A percentile compares a stretch with the other conserved stretches of the same genome.
phyloP scores from a whole-genome alignment of 1,140 invertebrate species.

The Megathymus violae region DNA sequence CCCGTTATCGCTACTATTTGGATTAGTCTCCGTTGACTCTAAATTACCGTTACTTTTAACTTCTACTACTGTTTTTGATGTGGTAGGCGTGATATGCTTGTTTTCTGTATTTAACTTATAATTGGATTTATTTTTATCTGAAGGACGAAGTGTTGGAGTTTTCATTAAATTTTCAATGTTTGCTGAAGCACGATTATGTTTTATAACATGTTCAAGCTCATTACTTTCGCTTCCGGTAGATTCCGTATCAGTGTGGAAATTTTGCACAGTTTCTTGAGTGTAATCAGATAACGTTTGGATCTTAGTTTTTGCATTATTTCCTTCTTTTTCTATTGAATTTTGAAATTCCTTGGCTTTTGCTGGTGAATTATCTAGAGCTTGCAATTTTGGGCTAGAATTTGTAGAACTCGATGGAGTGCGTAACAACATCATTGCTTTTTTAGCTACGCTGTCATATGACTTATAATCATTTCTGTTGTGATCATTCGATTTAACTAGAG shows the following conservation, averaged over 20 bases:
- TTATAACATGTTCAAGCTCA: conserved; percentile 46
- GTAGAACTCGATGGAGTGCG: conserved; percentile 67
- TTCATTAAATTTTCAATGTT: conserved; percentile 61
- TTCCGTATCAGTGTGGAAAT: conserved; percentile 36
- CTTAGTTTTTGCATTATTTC: conserved; percentile 27
- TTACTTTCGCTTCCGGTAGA: conserved; percentile 36
- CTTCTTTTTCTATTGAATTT: conserved; percentile 3
- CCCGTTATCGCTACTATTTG: conserved; percentile 55
- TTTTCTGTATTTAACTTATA: conserved; percentile 15
- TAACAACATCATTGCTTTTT: conserved; percentile 57
- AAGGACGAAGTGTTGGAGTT: conserved; percentile 61
- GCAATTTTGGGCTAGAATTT: conserved; percentile 48
- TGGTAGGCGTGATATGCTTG: background rate
- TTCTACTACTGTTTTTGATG: conserved; percentile 18
- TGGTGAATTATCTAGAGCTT: conserved; percentile 11
- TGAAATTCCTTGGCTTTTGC: conserved; percentile 1
- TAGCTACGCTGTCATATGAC: conserved; percentile 52
- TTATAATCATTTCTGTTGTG: conserved; percentile 48
- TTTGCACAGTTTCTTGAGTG: conserved; percentile 16
- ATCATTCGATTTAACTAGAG: conserved; percentile 79
- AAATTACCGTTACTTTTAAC: conserved; percentile 22
- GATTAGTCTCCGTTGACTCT: conserved; percentile 30
- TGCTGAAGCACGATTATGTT: conserved; percentile 41
- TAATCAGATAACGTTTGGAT: conserved; percentile 10
- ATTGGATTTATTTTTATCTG: conserved; percentile 10